Evolutionary conservation across 2,888 invertebrate species (phyloP).

Genomic region (Drosophila nigricruria): DNA sequence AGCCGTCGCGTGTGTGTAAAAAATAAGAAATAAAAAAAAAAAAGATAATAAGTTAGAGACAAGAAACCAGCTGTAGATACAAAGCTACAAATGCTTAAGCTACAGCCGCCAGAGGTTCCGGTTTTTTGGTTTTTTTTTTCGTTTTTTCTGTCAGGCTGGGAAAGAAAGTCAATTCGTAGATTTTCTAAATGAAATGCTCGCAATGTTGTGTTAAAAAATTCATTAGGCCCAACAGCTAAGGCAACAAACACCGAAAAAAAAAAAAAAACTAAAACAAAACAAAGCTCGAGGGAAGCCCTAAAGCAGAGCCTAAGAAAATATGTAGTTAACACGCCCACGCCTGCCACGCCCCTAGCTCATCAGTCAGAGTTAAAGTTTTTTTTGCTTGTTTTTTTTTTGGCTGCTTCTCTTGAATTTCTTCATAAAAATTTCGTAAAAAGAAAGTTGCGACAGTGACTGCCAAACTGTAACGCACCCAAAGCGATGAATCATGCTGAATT

Average conservation of each 20-base stretch:
- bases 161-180: slow-evolving; percentile 47
- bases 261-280: slow-evolving; percentile 7
- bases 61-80: slow-evolving; percentile 45
- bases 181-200: slow-evolving; percentile 70
- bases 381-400: slow-evolving; percentile 50
- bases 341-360: slow-evolving; percentile 47
- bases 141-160: slow-evolving; percentile 32
- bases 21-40: slow-evolving; percentile 27
- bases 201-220: slow-evolving; percentile 62
- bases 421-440: slow-evolving; percentile 73
- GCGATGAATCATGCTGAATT: slow-evolving; percentile 59
- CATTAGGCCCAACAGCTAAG: slow-evolving; percentile 54
- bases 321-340: slow-evolving; percentile 68
- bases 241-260: slow-evolving; percentile 5
- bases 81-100: slow-evolving; percentile 23
- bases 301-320: slow-evolving; percentile 39
- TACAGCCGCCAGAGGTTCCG: slow-evolving; percentile 37
- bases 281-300: slow-evolving; percentile 35
- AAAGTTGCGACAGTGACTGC: slow-evolving; percentile 65
- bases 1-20: slow-evolving; percentile 62
- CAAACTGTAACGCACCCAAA: slow-evolving; percentile 74
- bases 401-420: slow-evolving; percentile 62
- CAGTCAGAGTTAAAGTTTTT: slow-evolving; percentile 9
- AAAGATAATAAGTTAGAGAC: slow-evolving; percentile 50
- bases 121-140: slow-evolving; percentile 29